phyloP scores from a whole-genome alignment of 2,888 invertebrate species.

The Trypoxylon attenuatum region DNA sequence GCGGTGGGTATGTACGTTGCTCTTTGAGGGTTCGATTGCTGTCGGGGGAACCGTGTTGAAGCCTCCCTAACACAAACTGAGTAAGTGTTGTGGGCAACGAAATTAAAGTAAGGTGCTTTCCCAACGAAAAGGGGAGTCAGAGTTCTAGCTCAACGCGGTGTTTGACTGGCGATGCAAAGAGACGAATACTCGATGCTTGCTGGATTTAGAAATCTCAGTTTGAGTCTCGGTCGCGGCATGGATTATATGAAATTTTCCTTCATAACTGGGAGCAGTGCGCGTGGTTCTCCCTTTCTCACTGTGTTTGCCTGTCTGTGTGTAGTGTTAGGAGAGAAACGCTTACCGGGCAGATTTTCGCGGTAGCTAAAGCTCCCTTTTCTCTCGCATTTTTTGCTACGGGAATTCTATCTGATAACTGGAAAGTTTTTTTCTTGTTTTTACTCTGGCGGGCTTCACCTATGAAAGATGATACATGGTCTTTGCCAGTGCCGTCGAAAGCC shows the following conservation, averaged over 20 bases:
- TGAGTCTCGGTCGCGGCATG: constrained; percentile 14
- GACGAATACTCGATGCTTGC: constrained; percentile 14
- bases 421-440: constrained; percentile 32
- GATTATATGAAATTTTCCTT: constrained; percentile 52
- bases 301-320: not conserved
- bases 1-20: constrained; percentile 14
- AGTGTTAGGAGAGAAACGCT: constrained; percentile 43
- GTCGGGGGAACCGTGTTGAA: constrained; percentile 27
- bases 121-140: constrained; percentile 12
- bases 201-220: constrained; percentile 45
- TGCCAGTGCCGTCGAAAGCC: constrained; percentile 2
- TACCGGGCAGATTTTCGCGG: constrained; percentile 48
- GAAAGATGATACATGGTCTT: constrained; percentile 38
- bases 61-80: constrained; percentile 5
- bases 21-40: constrained; percentile 35
- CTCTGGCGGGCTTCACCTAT: not conserved
- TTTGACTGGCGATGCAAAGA: constrained; percentile 14
- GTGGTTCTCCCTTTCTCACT: not conserved
- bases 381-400: constrained; percentile 43
- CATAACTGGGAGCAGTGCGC: constrained; percentile 41
- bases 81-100: not conserved
- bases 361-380: constrained; percentile 38
- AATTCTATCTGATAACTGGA: constrained; percentile 50
- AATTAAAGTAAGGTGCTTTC: not conserved
- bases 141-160: constrained; percentile 20